phyloP scores from a whole-genome alignment of 2,888 invertebrate species.

The Drosophila suboccidentalis region DNA sequence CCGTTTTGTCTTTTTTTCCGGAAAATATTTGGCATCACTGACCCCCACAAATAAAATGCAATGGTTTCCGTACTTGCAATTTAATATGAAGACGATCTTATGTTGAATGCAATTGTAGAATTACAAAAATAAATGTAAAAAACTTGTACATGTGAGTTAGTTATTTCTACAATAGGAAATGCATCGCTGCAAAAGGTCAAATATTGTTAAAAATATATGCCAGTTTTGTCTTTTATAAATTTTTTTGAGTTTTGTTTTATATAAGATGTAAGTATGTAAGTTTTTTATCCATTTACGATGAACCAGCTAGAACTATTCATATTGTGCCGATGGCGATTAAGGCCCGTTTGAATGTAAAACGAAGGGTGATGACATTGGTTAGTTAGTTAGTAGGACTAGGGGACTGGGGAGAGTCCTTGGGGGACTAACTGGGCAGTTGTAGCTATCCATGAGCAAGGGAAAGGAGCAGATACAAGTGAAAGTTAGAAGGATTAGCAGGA shows the following conservation, averaged over 20 bases:
- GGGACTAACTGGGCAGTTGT: constrained; percentile 31
- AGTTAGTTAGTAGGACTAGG: constrained; percentile 2
- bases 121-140: constrained; percentile 80
- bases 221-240: constrained; percentile 44
- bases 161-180: constrained; percentile 78
- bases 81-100: constrained; percentile 62
- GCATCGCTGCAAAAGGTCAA: constrained; percentile 58
- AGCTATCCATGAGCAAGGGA: constrained; percentile 14
- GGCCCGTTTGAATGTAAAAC: constrained; percentile 45
- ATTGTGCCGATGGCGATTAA: constrained; percentile 57
- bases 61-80: constrained; percentile 67
- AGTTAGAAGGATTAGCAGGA: constrained; percentile 43
- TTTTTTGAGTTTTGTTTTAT: constrained; percentile 16
- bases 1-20: too few relatives aligned
- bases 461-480: constrained; percentile 28
- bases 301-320: constrained; percentile 36
- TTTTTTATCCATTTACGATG: constrained; percentile 32
- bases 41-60: background rate
- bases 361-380: constrained; percentile 3
- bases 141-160: constrained; percentile 78
- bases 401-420: constrained; percentile 4
- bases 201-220: constrained; percentile 67
- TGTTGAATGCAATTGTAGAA: constrained; percentile 63
- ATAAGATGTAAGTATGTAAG: constrained; percentile 8
- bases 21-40: too few relatives aligned